Evolutionary conservation across 2,888 invertebrate species (phyloP), one percentile per base, ranked within the genome.

Genomic region (Lithophane semibrunnea): DNA sequence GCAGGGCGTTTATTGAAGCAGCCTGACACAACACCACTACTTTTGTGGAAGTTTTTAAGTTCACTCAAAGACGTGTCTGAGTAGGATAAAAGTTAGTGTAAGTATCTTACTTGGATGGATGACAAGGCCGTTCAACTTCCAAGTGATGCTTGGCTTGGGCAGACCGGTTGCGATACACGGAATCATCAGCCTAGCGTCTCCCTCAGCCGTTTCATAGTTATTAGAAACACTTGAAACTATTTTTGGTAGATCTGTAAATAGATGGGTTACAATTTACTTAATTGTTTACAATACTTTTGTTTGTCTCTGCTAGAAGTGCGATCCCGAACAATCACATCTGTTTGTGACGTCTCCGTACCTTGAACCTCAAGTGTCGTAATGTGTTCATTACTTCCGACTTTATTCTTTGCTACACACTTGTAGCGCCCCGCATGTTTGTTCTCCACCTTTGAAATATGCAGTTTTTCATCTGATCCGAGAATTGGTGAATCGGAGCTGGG

Each of bases 351-450:
- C 52, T 54, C 9, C 52, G 60, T 79, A 86, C 86, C 77, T 78
- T 82, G 61, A 29, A 86, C 82, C n/a, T n/a, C 75, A 37, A 86
- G 69, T 71, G 64, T 58, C 10, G 82, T 85, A 13, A 54, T 21
- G 24, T 84, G 80, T 18, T 78, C 77, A 42, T 42, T n/a, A 5
- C 1, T 75, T 10, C 75, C 85, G 2, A 73, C 44, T 29, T 8
- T n/a, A 63, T 85, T 85, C 4, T 69, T 7, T 47, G 77, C 85
- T 1, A 80, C n/a, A 65, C 85, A 85, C 52, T 86, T 86, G 61
- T 85, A 85, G 47, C 63, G 80, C 29, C 85, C 85, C 8, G 74
- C 74, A 42, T 83, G n/a, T 9, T n/a, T 52, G 9, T 49, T 54
- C n/a, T 69, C 66, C 9, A 67, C 80, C 2, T 1, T 74, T 24